These are phyloP conservation scores for Cerastoderma edule DNA, from an alignment of 2,888 invertebrate species.

Conservation along the genomic window DNA sequence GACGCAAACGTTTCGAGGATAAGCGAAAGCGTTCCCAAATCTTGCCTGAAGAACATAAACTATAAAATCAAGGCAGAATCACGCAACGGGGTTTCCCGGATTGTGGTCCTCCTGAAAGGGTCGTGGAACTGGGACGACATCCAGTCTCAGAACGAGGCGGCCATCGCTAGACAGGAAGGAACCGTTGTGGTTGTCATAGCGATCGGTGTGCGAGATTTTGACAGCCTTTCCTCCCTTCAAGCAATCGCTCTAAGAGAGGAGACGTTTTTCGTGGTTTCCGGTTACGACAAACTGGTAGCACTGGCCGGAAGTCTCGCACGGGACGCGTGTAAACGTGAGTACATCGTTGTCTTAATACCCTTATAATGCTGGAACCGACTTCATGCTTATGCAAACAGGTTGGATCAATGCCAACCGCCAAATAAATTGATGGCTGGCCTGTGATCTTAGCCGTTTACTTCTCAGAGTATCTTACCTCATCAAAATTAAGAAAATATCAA, in stretches of 20 bases:
- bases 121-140: conserved; percentile 36
- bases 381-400: too few species aligned
- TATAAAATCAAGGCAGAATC: conserved; percentile 39
- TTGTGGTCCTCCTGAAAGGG: conserved; percentile 29
- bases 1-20: background rate
- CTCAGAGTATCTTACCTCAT: too few species aligned
- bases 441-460: too few species aligned
- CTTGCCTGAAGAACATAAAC: conserved; percentile 33
- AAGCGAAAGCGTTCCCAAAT: background rate
- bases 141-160: conserved; percentile 26
- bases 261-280: conserved; percentile 41
- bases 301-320: conserved; percentile 30
- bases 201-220: conserved; percentile 33
- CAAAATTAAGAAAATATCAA: too few species aligned
- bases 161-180: conserved; percentile 18
- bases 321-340: conserved; percentile 45
- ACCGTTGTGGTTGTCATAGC: conserved; percentile 34
- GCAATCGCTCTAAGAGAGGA: conserved; percentile 31
- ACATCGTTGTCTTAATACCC: background rate
- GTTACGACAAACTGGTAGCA: conserved; percentile 23
- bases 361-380: too few species aligned
- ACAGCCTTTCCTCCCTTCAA: conserved; percentile 36
- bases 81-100: conserved; percentile 31
- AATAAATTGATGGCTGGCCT: too few species aligned
- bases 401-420: too few species aligned